Base-by-base conservation (phyloP, 35 echinoderm and acorn worm genomes). In the Apostichopus californicus region DNA sequence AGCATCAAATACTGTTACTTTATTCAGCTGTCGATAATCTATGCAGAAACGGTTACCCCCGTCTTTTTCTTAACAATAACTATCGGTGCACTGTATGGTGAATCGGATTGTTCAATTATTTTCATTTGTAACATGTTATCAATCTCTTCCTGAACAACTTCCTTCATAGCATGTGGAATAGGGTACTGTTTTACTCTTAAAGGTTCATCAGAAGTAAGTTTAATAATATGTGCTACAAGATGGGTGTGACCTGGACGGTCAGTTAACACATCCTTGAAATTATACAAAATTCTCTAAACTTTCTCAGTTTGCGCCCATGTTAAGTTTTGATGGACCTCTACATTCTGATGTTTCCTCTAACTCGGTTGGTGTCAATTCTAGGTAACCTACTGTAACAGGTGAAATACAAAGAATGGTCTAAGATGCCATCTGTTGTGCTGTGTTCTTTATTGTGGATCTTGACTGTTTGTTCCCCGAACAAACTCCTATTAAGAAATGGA, bases 1-100 rank as follows among this genome's bases (percentile, higher is more conserved):
- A 54, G 90, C 15, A 71, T 94, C 90, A 53, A 94, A 92, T 2
- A 94, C 60, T 56, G 90, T 94, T 0, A 92, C 65, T 64, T 12
- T 56, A 63, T 94, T 87, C 56, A 93, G 55, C 3, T 60, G 46
- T 26, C 92, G 89, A 54, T 79, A 93, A 66, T 89, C 75, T 10
- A 88, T 66, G 58, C 86, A 93, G 22, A 80, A 80, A 5, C 92
- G 9, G 15, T 57, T 17, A 10, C 22, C 12, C 1, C 93, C 93
- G 79, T 94, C 90, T 54, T n/a, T 13, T 92, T 94, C 12, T 34
- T 83, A 26, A 94, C 93, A 56, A 91, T 34, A 11, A 94, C 90
- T 28, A 92, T 92, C 1, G 93, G 93, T 2, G 93, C 92, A 5
- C 88, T 79, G 88, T 94, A 94, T 5, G 93, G 79, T 94, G 87